Percentiles rank a stretch among this genome's conserved stretches.
These are phyloP conservation scores for Drosophila murphyi DNA, from an alignment of 1,140 invertebrate species.

Conservation along the genomic window DNA sequence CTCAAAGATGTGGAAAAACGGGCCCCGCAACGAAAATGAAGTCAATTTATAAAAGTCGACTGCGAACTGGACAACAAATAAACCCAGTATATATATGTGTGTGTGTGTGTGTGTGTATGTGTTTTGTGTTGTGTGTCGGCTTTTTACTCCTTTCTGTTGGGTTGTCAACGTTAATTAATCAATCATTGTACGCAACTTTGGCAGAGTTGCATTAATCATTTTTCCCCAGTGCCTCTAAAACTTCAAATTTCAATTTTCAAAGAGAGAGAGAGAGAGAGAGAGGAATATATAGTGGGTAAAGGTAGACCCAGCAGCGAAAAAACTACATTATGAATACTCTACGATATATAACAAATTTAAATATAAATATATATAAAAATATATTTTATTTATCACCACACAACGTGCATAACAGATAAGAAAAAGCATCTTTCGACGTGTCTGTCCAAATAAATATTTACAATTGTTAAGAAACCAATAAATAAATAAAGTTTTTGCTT, in stretches of 20 bases:
- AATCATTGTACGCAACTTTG: constrained; percentile 72
- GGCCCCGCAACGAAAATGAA: constrained; percentile 70
- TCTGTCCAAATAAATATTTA: no score
- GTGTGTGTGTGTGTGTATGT: constrained; percentile 30
- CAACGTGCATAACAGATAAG: no score
- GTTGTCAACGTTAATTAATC: constrained; percentile 81
- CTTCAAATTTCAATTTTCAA: constrained; percentile 54
- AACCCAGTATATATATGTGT: constrained; percentile 19
- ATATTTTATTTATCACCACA: no score
- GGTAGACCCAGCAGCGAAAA: no score
- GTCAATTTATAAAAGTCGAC: constrained; percentile 79
- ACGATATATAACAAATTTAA: no score
- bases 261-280: not conserved
- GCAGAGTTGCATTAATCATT: constrained; percentile 70
- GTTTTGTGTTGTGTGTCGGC: constrained; percentile 53
- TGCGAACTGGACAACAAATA: constrained; percentile 61
- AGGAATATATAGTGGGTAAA: no score
- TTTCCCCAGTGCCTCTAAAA: constrained; percentile 46
- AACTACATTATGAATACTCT: no score
- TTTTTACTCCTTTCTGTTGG: constrained; percentile 50
- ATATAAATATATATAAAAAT: no score
- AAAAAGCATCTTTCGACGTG: no score
- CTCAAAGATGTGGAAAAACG: constrained; percentile 59
- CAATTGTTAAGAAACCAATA: no score
- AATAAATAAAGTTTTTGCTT: no score